phyloP scores from a whole-genome alignment of 2,797 vertebrate species.

The Cephalopachus bancanus region DNA sequence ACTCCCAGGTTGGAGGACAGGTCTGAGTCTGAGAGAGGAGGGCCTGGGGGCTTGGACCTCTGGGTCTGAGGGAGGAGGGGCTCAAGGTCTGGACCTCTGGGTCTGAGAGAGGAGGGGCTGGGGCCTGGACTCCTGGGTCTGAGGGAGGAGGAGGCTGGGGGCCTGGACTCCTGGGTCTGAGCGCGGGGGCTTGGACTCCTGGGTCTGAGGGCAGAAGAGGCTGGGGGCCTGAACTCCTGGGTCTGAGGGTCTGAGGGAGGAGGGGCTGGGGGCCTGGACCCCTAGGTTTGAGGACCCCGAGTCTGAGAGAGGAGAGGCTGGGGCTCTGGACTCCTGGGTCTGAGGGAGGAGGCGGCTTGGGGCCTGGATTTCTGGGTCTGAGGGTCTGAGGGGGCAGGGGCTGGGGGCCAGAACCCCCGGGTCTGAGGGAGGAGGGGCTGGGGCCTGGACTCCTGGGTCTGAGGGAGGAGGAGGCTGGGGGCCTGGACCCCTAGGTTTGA shows the following conservation, averaged over 20 bases:
- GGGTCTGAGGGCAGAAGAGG: neutral
- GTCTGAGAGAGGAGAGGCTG: neutral
- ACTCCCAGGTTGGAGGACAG: no score
- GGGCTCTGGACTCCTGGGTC: neutral
- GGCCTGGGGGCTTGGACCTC: no score
- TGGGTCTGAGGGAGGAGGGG: no score
- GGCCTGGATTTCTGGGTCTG: neutral
- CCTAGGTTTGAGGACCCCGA: neutral
- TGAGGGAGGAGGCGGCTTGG: neutral
- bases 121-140: neutral
- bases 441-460: rapidly evolving
- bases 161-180: neutral
- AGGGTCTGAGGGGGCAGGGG: neutral
- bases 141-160: neutral
- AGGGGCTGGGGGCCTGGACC: no score
- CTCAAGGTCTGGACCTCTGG: no score
- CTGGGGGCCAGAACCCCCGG: rapidly evolving
- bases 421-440: neutral
- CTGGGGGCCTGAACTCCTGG: rapidly evolving
- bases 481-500: no score
- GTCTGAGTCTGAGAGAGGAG: no score
- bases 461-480: no score
- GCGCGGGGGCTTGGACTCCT: rapidly evolving
- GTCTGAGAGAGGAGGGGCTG: neutral
- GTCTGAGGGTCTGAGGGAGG: no score